Evolutionary conservation across 2,113 vertebrate genomes (phyloP), one percentile per base, ranked within the genome.

Genomic region (Gadus macrocephalus): DNA sequence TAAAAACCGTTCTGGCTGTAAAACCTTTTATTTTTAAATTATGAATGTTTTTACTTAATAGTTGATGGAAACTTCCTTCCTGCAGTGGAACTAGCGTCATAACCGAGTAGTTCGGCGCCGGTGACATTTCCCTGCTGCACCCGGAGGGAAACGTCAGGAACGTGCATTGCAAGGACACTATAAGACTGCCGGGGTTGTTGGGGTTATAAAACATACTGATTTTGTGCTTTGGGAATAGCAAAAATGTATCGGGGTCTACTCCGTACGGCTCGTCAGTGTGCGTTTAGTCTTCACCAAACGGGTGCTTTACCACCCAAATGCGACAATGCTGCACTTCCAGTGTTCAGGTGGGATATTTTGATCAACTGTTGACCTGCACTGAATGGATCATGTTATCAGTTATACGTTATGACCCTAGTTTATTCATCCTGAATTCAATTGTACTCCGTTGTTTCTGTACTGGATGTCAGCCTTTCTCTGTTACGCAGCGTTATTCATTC

Each of bases 211-310:
- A 49, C 42, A 14, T 49, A 2, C 42, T 2, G 42, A 49, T 49
- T 49, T 49, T 9, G 58, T 17, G n/a, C 22, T 31, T 56, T 16
- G 6, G 25, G 62, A 79, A 19, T 73, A 71, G 9, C 14, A 70
- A 80, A 42, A 53, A 93, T 93, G 92, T 85, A 84, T 19, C 81
- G 83, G 58, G 73, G 78, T 64, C 20, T 83, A 59, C 60, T 80
- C 4, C 72, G 80, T 11, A 68, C 70, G 2, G 27, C 77, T 38
- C 78, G 81, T 56, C 78, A 53, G 3, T 68, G 72, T 35, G 64
- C 78, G 56, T 25, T 61, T 6, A 53, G 16, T 58, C 15, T 81
- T 0, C 67, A 49, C 20, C 74, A 83, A 12, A 67, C 35, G 2
- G 55, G 16, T 69, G n/a, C 69, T 22, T 68, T 69, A 2, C 2